Evolutionary conservation across 2,888 invertebrate species (phyloP), one percentile per base, ranked within the genome.

Genomic region (Lingula anatina): DNA sequence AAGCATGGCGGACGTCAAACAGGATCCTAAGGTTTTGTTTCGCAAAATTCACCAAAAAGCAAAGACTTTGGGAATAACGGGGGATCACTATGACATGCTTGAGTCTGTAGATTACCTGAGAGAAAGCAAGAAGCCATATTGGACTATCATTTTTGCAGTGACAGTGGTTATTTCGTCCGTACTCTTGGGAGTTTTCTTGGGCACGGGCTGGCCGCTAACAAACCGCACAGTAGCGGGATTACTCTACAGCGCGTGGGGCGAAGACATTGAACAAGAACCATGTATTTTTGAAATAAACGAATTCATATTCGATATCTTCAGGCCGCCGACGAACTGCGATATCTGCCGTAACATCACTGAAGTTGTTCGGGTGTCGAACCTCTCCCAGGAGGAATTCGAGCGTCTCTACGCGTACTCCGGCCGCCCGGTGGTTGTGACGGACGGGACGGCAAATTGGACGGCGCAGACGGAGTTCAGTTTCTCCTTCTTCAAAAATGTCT

Each of bases 341-440:
- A 85, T 91, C 77, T 94, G 94, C 71, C 68, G 71, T 4, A 82
- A 81, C 47, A 79, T 92, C 12, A 75, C 78, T 3, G 73, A 81
- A 55, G 83, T 90, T 26, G 83, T 83, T 36, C 84, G 86, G 51
- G 79, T 91, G 0, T 71, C 81, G 5, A 84, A 85, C 62, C 81
- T 90, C 20, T 82, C 85, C 0, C 82, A 85, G 0, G 76, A 78
- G 4, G 80, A 84, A 50, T 94, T 94, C 70, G 88, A 90, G 65
- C 71, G 81, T 23, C 77, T 81, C 66, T 92, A 84, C 56, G 90
- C 90, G 0, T 89, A 89, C 66, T 82, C 83, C 12, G 86, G 87
- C 0, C 81, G 82, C 5, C 95, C 95, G 0, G 88, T 94, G 1
- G 85, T 96, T 15, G 82, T 95, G 7, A 85, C 84, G 3, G 95